Percentiles rank a stretch among this genome's conserved stretches.
Conservation (phyloP, 2,797 vertebrate genomes). For the Etheostoma nigrum region DNA sequence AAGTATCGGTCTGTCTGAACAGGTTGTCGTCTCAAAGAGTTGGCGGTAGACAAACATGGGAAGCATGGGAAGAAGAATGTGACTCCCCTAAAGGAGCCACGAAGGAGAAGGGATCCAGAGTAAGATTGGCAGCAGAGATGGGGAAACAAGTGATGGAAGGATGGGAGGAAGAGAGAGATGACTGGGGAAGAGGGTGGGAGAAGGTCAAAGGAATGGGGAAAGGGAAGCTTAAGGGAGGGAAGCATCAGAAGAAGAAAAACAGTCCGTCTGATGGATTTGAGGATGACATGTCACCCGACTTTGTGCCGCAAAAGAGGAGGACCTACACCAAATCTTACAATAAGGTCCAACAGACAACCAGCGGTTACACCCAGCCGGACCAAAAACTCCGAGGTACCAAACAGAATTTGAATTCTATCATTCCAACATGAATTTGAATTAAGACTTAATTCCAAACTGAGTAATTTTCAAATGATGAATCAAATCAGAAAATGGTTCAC, state of each 20-base stretch:
- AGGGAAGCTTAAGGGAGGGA: constrained; percentile 22
- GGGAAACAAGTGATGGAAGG: not conserved
- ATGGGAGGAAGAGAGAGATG: accelerated
- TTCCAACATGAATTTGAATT: not conserved
- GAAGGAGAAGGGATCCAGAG: constrained; percentile 13
- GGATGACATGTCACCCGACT: constrained; percentile 30
- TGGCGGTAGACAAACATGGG: not conserved
- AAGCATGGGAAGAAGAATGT: not conserved
- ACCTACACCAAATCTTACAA: constrained; percentile 18
- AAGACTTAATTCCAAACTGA: no score
- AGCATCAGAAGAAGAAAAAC: constrained; percentile 37
- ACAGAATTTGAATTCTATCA: not conserved
- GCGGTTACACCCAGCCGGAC: constrained; percentile 70
- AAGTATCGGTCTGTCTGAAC: constrained; percentile 18
- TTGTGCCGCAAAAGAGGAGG: constrained; percentile 52
- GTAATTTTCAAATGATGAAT: not conserved
- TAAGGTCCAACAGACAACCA: constrained; percentile 4
- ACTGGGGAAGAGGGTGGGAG: not conserved
- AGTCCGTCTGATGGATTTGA: not conserved
- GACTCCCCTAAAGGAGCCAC: not conserved
- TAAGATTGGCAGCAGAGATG: not conserved
- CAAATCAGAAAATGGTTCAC: not conserved
- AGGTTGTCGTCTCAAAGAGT: constrained; percentile 12
- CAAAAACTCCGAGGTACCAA: constrained; percentile 71
- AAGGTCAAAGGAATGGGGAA: not conserved